Conservation (phyloP, 2,113 vertebrate species). For the Gavialis gangeticus region DNA sequence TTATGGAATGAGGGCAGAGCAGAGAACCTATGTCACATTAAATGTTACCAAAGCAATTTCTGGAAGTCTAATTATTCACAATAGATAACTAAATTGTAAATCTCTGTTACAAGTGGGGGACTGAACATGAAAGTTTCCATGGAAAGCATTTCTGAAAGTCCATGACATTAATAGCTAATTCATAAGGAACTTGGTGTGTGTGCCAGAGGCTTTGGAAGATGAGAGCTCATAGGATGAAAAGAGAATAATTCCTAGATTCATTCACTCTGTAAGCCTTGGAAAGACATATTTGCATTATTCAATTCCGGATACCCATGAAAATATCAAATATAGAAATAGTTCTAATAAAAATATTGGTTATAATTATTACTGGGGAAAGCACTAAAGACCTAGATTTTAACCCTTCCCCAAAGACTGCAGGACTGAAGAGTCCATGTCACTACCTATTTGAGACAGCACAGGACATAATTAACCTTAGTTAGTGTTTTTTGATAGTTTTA, state of each 20-base stretch:
- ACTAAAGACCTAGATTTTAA: not conserved
- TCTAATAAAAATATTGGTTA: not conserved
- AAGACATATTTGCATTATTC: conserved; percentile 45
- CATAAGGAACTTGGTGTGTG: conserved; percentile 34
- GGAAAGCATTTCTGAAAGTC: conserved; percentile 48
- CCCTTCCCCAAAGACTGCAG: too few relatives aligned
- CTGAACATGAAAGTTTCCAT: conserved; percentile 30
- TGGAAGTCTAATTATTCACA: conserved; percentile 70
- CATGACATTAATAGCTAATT: conserved; percentile 45
- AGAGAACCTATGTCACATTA: conserved; percentile 35
- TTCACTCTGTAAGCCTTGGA: conserved; percentile 45
- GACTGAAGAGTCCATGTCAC: too few relatives aligned
- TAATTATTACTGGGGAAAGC: not conserved
- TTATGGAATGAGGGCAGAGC: conserved; percentile 57
- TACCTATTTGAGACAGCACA: too few relatives aligned
- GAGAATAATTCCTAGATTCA: conserved; percentile 42
- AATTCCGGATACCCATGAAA: conserved; percentile 11
- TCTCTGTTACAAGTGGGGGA: conserved; percentile 50
- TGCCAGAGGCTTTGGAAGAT: conserved; percentile 52
- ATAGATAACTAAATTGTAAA: conserved; percentile 76
- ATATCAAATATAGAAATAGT: conserved; percentile 7
- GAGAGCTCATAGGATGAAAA: conserved; percentile 62
- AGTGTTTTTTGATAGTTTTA: too few relatives aligned
- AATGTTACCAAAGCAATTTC: conserved; percentile 75
- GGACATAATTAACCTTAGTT: too few relatives aligned